Base-by-base conservation (phyloP, 2,797 vertebrate genomes). In the Ctenopoma kingsleyae region DNA sequence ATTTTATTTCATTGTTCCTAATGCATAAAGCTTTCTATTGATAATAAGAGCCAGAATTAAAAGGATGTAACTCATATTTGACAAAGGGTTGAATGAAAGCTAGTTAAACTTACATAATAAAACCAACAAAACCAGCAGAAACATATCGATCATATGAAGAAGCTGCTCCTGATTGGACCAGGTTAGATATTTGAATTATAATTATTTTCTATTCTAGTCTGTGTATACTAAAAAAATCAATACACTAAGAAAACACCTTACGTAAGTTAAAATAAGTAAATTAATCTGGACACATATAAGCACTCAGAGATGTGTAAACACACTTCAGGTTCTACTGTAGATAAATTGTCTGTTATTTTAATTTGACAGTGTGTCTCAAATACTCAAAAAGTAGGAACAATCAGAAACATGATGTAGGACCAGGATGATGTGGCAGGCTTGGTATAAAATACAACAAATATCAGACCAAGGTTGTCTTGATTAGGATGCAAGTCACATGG, bases 181-280 rank as follows among this genome's bases (percentile, higher is more conserved):
- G 35, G 64, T 72, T 41, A 49, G 4, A 63, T 46, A 22, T 65
- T 54, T 64, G 40, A 40, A 49, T 67, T 30, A 15, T 11, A 71
- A n/a, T 30, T 30, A 56, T 8, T 8, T 32, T 32, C 32, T 8
- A 32, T 32, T 32, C 32, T 32, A 32, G 5, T 10, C 8, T 41
- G 15, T 41, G 15, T 41, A 17, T 16, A n/a, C 36, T 2, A 30
- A 8, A 51, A 63, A n/a, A 51, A 19, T 52, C 6, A 60, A n/a
- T 32, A 36, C 9, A 10, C 0, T 53, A 11, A 15, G 11, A 27
- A 46, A 2, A 44, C 20, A 41, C n/a, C 5, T 9, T 43, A 36
- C 12, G 10, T 35, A 12, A 35, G n/a, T 1, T n/a, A 4, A 3
- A 62, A 51, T 0, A n/a, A n/a, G n/a, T 15, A 3, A 15, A 3